Evolutionary conservation across 2,888 invertebrate genomes (phyloP).

Genomic region (Neoaliturus tenellus): DNA sequence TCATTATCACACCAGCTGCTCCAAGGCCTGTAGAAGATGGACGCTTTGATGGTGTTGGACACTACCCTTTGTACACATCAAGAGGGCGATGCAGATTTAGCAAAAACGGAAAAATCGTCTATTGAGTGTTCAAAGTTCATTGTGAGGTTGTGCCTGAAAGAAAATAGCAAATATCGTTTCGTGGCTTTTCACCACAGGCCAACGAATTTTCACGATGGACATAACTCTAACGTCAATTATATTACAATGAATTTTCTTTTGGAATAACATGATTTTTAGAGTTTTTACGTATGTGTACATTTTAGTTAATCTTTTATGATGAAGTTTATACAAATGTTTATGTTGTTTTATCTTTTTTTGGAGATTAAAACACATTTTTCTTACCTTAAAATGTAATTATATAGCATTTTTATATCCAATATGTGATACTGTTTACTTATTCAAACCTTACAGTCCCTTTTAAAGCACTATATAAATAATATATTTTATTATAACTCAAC

Average conservation of each 20-base stretch:
- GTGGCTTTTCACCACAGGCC: neutral
- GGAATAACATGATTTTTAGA: neutral
- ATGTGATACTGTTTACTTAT: neutral
- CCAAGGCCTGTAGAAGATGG: slow-evolving; percentile 2
- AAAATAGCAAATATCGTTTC: slow-evolving; percentile 13
- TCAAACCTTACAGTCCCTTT: neutral
- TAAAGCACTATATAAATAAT: neutral
- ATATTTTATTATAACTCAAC: neutral
- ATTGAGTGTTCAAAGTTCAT: neutral
- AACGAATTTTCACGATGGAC: neutral
- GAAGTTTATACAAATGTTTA: too few species aligned
- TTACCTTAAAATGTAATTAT: too few species aligned
- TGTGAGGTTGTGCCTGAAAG: slow-evolving; percentile 11
- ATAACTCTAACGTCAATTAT: neutral
- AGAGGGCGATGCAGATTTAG: slow-evolving; percentile 14
- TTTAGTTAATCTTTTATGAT: neutral
- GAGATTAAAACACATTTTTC: too few species aligned
- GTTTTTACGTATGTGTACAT: neutral
- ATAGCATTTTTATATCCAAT: too few species aligned
- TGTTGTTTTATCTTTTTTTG: too few species aligned
- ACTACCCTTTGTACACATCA: slow-evolving; percentile 20
- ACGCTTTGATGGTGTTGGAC: slow-evolving; percentile 4
- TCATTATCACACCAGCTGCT: neutral
- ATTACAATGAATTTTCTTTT: neutral
- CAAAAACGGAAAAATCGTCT: slow-evolving; percentile 7